Conservation (phyloP, 2,113 vertebrate species). For the Pardalotus punctatus region DNA sequence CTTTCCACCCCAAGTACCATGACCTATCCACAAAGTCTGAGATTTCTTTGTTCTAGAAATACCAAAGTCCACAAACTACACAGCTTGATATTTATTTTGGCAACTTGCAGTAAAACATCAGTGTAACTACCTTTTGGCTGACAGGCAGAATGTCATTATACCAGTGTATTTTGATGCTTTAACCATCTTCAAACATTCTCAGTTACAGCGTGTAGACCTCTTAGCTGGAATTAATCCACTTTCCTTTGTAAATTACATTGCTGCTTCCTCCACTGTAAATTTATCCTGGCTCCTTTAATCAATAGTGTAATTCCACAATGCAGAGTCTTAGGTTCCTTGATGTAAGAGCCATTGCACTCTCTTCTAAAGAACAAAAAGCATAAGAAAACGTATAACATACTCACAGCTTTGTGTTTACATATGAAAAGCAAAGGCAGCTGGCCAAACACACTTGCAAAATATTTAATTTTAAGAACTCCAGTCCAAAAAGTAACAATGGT, state of each 20-base stretch:
- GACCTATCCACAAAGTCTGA: neutral
- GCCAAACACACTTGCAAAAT: neutral
- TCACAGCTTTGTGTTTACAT: neutral
- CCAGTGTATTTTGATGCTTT: neutral
- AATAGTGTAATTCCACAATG: neutral
- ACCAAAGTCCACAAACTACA: neutral
- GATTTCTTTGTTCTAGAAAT: neutral
- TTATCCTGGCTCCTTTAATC: neutral
- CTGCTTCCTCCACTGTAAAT: conserved; percentile 30
- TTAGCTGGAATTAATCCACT: conserved; percentile 4
- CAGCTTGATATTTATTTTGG: conserved; percentile 30
- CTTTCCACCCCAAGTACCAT: neutral
- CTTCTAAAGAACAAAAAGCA: conserved; percentile 6
- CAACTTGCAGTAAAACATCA: neutral
- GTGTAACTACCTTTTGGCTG: neutral
- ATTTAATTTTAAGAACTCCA: neutral
- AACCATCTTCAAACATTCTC: conserved; percentile 10
- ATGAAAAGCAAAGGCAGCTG: neutral
- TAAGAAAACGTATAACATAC: neutral
- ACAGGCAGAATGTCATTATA: conserved; percentile 32
- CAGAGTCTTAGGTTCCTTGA: neutral
- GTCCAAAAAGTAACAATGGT: neutral
- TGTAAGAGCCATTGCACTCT: neutral
- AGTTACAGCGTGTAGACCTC: neutral
- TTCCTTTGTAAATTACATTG: neutral